These are phyloP conservation scores for Epinephelus fuscoguttatus DNA, from an alignment of 2,113 vertebrate species.

Conservation along the genomic window DNA sequence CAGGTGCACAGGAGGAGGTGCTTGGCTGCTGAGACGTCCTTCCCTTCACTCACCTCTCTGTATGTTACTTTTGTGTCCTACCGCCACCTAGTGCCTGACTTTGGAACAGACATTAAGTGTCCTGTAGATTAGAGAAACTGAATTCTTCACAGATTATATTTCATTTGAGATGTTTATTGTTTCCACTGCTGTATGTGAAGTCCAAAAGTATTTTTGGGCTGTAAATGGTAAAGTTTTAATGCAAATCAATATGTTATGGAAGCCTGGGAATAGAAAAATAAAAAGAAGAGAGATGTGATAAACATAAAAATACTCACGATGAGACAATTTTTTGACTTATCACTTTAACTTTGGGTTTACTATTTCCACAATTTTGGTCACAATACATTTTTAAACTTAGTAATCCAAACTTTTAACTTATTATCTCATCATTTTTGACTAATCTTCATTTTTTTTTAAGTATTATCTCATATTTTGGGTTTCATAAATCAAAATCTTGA, in stretches of 20 bases:
- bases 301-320: neutral
- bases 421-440: neutral
- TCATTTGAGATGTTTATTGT: neutral
- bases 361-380: neutral
- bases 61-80: neutral
- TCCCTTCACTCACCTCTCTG: neutral
- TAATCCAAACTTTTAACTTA: neutral
- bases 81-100: slow-evolving; percentile 52
- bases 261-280: neutral
- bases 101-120: slow-evolving; percentile 5
- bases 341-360: neutral
- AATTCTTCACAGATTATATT: neutral
- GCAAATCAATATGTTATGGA: neutral
- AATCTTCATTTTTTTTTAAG: neutral
- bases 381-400: neutral
- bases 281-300: neutral
- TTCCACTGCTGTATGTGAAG: neutral
- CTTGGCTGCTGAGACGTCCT: too few species aligned
- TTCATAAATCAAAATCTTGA: too few species aligned
- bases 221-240: neutral
- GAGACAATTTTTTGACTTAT: too few species aligned
- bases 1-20: slow-evolving; percentile 25
- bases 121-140: neutral
- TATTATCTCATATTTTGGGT: neutral
- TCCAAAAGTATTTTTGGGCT: neutral